phyloP scores from a whole-genome alignment of 2,888 invertebrate species.

The Mystacides longicornis region DNA sequence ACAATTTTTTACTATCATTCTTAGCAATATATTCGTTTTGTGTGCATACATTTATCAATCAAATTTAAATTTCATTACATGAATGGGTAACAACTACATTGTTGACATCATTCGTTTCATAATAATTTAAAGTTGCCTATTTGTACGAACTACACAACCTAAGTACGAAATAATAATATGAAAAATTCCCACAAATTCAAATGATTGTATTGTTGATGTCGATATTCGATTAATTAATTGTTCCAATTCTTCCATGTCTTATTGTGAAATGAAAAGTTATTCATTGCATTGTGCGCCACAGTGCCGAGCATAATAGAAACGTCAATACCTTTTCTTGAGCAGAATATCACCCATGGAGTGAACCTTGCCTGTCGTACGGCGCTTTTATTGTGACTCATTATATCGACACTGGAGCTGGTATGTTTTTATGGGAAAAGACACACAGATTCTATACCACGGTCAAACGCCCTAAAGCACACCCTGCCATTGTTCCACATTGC shows the following conservation, averaged over 20 bases:
- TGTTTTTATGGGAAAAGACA: constrained; percentile 4
- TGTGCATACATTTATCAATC: no score
- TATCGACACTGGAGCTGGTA: neutral
- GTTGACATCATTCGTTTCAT: no score
- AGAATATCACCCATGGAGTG: neutral
- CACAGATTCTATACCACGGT: constrained; percentile 2
- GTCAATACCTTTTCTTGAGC: neutral
- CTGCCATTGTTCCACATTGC: neutral
- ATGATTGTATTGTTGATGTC: no score
- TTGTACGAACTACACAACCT: no score
- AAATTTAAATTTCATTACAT: no score
- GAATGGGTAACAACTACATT: no score
- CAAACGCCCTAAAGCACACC: neutral
- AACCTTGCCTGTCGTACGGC: neutral
- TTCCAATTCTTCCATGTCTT: neutral
- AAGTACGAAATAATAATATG: no score
- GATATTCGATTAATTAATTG: constrained; percentile 1
- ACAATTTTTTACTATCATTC: no score
- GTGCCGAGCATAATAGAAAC: neutral
- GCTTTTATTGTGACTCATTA: neutral
- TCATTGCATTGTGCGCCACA: neutral
- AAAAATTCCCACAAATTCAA: neutral
- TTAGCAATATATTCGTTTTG: no score
- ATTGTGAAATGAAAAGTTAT: neutral
- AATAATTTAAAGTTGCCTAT: no score